These are phyloP conservation scores for Pocillopora grandis DNA, from an alignment of 92 coral and sea anemone genomes.

Conservation along the genomic window DNA sequence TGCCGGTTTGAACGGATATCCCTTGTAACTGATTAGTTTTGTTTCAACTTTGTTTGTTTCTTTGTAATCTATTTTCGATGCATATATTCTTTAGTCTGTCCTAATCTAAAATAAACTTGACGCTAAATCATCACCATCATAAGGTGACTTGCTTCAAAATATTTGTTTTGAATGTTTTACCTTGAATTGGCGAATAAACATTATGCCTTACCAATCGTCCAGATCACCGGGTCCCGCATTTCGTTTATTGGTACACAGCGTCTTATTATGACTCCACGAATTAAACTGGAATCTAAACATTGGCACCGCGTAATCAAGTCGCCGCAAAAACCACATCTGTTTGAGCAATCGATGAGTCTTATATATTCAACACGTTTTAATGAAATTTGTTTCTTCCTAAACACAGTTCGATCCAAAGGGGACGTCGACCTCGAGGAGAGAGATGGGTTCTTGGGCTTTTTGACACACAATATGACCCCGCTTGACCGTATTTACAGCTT, in stretches of 20 bases:
- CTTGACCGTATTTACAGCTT: no score
- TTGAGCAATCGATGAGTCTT: slow-evolving; percentile 1
- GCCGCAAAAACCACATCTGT: slow-evolving; percentile 14
- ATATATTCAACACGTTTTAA: not conserved
- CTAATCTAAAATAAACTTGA: slow-evolving; percentile 23
- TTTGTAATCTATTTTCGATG: slow-evolving; percentile 18
- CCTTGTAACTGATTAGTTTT: slow-evolving; percentile 20
- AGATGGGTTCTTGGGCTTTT: no score
- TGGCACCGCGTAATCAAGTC: slow-evolving; percentile 10
- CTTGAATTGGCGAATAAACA: slow-evolving; percentile 11
- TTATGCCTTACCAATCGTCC: slow-evolving; percentile 31
- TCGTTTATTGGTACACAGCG: slow-evolving; percentile 10
- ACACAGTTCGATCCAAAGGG: not conserved
- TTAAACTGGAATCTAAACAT: slow-evolving; percentile 26
- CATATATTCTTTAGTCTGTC: slow-evolving; percentile 21
- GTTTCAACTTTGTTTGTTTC: slow-evolving; percentile 20
- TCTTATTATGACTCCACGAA: slow-evolving; percentile 1
- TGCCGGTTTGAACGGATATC: slow-evolving; percentile 28
- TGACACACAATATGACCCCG: no score
- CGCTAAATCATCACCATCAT: slow-evolving; percentile 12
- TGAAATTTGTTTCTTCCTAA: not conserved
- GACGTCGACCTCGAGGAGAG: no score
- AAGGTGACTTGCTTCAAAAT: slow-evolving; percentile 28
- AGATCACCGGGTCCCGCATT: slow-evolving; percentile 11
- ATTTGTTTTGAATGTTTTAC: slow-evolving; percentile 8